Evolutionary conservation across 2,888 invertebrate species (phyloP).

Genomic region (Lepidonotus clava): DNA sequence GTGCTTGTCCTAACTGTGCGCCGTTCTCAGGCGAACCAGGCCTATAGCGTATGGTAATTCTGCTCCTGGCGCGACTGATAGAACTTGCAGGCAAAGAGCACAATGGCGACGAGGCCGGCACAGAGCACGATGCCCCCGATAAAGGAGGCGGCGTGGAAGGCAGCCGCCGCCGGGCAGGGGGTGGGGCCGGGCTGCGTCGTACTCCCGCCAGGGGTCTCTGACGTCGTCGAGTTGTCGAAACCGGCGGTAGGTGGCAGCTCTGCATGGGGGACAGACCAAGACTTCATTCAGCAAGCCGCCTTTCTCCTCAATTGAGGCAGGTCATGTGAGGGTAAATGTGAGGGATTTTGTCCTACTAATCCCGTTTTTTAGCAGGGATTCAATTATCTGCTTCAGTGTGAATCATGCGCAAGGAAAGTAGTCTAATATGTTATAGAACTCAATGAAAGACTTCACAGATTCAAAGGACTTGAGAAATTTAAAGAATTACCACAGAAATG

Average conservation of each 20-base stretch:
- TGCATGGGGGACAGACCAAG: slow-evolving; percentile 29
- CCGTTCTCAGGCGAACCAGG: too few species aligned
- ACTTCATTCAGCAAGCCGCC: slow-evolving; percentile 11
- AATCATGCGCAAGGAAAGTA: too few species aligned
- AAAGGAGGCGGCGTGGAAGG: slow-evolving; percentile 79
- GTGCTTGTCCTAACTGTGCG: neutral
- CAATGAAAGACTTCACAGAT: too few species aligned
- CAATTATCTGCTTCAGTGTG: too few species aligned
- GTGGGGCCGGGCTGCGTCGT: neutral
- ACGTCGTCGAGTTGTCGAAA: neutral
- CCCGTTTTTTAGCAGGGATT: too few species aligned
- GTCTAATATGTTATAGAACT: too few species aligned
- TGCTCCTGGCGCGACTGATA: slow-evolving; percentile 92
- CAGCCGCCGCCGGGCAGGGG: neutral
- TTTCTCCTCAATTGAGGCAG: too few species aligned
- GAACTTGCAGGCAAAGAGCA: slow-evolving; percentile 91
- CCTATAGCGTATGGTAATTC: slow-evolving; percentile 92
- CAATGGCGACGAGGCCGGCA: slow-evolving; percentile 88
- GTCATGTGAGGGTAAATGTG: too few species aligned
- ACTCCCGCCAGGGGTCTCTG: neutral
- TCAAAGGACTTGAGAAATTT: too few species aligned
- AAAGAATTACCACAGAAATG: too few species aligned
- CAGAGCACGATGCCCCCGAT: slow-evolving; percentile 91
- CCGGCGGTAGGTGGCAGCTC: neutral
- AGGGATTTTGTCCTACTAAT: too few species aligned